phyloP scores from a whole-genome alignment of 1,140 invertebrate genomes.

The Dendroctonus ponderosae region DNA sequence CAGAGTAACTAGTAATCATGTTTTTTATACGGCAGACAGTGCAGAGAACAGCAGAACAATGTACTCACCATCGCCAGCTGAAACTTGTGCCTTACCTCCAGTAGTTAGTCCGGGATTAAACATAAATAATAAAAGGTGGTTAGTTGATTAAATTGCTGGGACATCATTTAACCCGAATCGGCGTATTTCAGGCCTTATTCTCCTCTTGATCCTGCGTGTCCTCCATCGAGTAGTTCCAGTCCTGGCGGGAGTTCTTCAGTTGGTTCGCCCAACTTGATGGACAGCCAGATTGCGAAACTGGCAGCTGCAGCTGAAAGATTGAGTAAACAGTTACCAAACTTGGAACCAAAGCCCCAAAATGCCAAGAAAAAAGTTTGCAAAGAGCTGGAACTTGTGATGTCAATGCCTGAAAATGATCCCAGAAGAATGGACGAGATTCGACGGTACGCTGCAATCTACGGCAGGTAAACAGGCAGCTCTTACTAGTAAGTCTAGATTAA shows the following conservation, averaged over 20 bases:
- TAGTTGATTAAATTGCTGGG: conserved; percentile 1
- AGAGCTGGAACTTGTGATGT: conserved; percentile 87
- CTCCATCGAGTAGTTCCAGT: conserved; percentile 57
- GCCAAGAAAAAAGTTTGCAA: conserved; percentile 91
- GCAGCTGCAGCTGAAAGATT: conserved; percentile 80
- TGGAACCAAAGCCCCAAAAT: conserved; percentile 85
- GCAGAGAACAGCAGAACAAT: conserved; percentile 55
- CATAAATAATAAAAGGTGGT: conserved; percentile 40
- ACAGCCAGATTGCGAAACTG: conserved; percentile 80
- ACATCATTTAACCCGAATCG: neutral
- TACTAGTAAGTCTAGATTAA: conserved; percentile 2
- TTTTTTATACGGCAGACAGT: conserved; percentile 49
- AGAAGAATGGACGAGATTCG: conserved; percentile 89
- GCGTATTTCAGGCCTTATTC: conserved; percentile 53
- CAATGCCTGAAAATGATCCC: conserved; percentile 85
- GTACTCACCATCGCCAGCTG: conserved; percentile 58
- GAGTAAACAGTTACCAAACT: conserved; percentile 76
- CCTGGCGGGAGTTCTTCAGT: conserved; percentile 61
- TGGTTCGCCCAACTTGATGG: conserved; percentile 74
- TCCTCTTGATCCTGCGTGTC: conserved; percentile 54
- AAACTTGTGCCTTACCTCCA: conserved; percentile 45
- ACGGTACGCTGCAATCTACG: conserved; percentile 95
- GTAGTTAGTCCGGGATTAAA: conserved; percentile 43
- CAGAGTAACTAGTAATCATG: conserved; percentile 45
- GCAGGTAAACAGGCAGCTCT: conserved; percentile 53